phyloP scores from a whole-genome alignment of 2,888 invertebrate species.

The Caenorhabditis uteleia region DNA sequence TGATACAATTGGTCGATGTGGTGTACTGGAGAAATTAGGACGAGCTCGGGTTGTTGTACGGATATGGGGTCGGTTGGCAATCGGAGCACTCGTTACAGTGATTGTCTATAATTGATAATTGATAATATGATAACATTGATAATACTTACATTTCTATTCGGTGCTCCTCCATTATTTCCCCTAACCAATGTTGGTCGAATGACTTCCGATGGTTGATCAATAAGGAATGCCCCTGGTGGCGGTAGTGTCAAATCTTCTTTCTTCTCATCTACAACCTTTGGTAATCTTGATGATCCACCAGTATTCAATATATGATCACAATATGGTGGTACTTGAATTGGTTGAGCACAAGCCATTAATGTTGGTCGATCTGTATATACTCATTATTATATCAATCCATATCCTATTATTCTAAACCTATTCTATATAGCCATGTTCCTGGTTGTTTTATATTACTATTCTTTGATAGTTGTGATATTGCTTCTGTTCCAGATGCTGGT shows the following conservation, averaged over 20 bases:
- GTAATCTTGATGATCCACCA: conserved; percentile 16
- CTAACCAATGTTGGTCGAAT: conserved; percentile 37
- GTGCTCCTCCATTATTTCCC: conserved; percentile 13
- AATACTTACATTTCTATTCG: conserved; percentile 1
- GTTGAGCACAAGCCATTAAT: conserved; percentile 58
- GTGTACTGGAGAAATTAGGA: conserved; percentile 38
- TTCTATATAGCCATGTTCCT: conserved; percentile 65
- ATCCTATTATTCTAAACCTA: conserved; percentile 52
- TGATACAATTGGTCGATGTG: conserved; percentile 59
- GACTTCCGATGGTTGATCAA: conserved; percentile 24
- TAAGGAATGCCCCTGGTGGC: conserved; percentile 26
- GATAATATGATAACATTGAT: neutral
- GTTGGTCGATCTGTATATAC: conserved; percentile 40
- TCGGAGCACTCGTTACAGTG: conserved; percentile 20
- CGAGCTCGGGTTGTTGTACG: conserved; percentile 27
- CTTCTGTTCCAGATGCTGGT: conserved; percentile 67
- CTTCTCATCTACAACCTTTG: conserved; percentile 17
- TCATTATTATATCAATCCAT: too few relatives aligned
- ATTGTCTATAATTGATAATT: conserved; percentile 1
- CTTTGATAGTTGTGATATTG: conserved; percentile 60
- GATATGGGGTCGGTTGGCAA: conserved; percentile 19
- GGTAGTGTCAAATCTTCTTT: conserved; percentile 37
- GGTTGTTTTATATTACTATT: conserved; percentile 64
- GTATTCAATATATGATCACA: conserved; percentile 56
- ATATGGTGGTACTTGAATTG: conserved; percentile 65